phyloP scores from a whole-genome alignment of 2,113 vertebrate genomes.

The Trematomus loennbergii region DNA sequence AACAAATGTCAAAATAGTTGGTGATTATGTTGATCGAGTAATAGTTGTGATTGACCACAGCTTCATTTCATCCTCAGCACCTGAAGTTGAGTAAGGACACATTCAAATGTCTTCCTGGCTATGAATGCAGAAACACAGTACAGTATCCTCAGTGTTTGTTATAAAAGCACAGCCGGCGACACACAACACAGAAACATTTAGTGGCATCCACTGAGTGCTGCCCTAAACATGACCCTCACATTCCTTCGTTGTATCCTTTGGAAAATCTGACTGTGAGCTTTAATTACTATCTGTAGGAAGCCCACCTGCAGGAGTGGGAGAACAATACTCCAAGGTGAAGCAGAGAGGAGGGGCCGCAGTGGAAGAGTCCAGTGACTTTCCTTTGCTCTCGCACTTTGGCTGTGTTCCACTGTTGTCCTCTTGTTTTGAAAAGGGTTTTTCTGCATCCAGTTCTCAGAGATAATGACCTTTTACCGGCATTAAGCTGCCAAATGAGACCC shows the following conservation, averaged over 20 bases:
- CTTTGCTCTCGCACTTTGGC: constrained; percentile 73
- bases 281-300: constrained; percentile 68
- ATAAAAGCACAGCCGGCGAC: constrained; percentile 23
- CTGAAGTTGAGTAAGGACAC: neutral
- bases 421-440: constrained; percentile 75
- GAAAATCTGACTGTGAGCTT: constrained; percentile 70
- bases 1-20: too few relatives aligned
- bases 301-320: constrained; percentile 74
- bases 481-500: constrained; percentile 74
- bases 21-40: too few relatives aligned
- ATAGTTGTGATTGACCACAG: neutral
- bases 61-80: neutral
- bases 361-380: constrained; percentile 57
- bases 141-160: neutral
- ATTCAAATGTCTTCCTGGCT: neutral
- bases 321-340: constrained; percentile 78
- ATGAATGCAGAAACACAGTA: neutral
- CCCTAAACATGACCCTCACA: constrained; percentile 58
- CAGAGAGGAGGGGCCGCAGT: constrained; percentile 57
- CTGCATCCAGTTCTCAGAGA: constrained; percentile 63
- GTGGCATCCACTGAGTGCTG: constrained; percentile 46
- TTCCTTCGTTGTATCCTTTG: constrained; percentile 72
- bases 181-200: constrained; percentile 14
- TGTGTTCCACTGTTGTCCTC: constrained; percentile 78
- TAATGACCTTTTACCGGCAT: constrained; percentile 66